Conservation (phyloP, 2,113 vertebrate genomes). For the Motacilla alba region DNA sequence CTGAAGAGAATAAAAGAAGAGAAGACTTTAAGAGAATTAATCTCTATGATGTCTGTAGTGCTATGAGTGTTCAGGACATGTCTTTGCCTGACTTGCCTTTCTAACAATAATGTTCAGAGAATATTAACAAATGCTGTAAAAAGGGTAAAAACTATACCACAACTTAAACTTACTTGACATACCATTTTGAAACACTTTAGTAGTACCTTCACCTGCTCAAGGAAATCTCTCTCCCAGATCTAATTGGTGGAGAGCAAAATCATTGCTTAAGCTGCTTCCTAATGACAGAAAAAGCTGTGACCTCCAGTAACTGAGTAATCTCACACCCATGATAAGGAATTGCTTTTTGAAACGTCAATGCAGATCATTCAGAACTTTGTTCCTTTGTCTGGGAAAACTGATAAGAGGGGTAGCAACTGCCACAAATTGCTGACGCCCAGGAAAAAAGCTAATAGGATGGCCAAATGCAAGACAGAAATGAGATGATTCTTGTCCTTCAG, state of each 20-base stretch:
- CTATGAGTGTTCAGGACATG: accelerated
- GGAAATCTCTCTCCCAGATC: neutral
- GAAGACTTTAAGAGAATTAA: neutral
- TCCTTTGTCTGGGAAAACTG: constrained; percentile 22
- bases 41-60: neutral
- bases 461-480: neutral
- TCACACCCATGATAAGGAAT: constrained; percentile 43
- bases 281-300: neutral
- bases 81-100: neutral
- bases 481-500: neutral
- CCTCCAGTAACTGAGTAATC: constrained; percentile 47
- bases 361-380: constrained; percentile 49
- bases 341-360: constrained; percentile 38
- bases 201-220: neutral
- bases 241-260: neutral
- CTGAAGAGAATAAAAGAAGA: neutral
- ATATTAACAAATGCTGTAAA: neutral
- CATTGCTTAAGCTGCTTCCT: neutral
- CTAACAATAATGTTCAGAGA: neutral
- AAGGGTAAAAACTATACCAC: neutral
- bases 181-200: neutral
- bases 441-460: neutral
- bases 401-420: constrained; percentile 44
- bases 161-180: neutral
- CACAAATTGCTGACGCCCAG: neutral